Percentiles rank a stretch among this genome's conserved stretches.
These are phyloP conservation scores for Drosophila melanica DNA, from an alignment of 1,140 invertebrate species.

Conservation along the genomic window DNA sequence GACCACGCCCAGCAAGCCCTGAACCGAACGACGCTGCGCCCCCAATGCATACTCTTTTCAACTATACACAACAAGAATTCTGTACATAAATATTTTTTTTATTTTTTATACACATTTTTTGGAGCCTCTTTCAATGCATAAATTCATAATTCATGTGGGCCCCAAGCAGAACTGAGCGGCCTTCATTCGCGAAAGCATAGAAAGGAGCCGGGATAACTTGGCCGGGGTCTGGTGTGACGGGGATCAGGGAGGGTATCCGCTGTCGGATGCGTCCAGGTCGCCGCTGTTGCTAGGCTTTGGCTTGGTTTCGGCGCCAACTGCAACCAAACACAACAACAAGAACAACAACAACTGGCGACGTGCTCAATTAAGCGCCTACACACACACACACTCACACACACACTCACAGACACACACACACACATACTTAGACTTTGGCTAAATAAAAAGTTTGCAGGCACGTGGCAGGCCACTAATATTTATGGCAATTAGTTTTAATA, in stretches of 20 bases:
- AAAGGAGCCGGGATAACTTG: slow-evolving; percentile 15
- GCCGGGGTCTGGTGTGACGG: neutral
- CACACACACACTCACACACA: slow-evolving; percentile 9
- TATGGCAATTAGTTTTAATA: slow-evolving; percentile 82
- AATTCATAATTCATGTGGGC: slow-evolving; percentile 77
- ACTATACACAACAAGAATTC: slow-evolving; percentile 42
- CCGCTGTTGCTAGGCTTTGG: slow-evolving; percentile 35
- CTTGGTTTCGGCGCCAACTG: slow-evolving; percentile 48
- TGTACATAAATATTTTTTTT: neutral
- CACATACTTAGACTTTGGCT: slow-evolving; percentile 13
- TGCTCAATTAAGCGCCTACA: slow-evolving; percentile 72
- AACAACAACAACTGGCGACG: slow-evolving; percentile 54
- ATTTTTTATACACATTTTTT: slow-evolving; percentile 23
- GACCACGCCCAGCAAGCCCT: neutral
- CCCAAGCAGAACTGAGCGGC: slow-evolving; percentile 37
- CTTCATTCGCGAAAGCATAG: slow-evolving; percentile 35
- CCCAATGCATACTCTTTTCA: slow-evolving; percentile 40
- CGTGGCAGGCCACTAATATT: slow-evolving; percentile 78
- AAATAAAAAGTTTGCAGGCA: slow-evolving; percentile 63
- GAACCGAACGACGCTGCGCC: neutral
- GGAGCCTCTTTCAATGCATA: slow-evolving; percentile 76
- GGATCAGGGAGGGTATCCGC: slow-evolving; percentile 6
- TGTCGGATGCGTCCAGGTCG: slow-evolving; percentile 18
- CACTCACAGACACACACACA: slow-evolving; percentile 6
- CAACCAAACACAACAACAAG: slow-evolving; percentile 54